Evolutionary conservation across 2,888 invertebrate species (phyloP), one percentile per base, ranked within the genome.

Genomic region (Idaea dimidiata): DNA sequence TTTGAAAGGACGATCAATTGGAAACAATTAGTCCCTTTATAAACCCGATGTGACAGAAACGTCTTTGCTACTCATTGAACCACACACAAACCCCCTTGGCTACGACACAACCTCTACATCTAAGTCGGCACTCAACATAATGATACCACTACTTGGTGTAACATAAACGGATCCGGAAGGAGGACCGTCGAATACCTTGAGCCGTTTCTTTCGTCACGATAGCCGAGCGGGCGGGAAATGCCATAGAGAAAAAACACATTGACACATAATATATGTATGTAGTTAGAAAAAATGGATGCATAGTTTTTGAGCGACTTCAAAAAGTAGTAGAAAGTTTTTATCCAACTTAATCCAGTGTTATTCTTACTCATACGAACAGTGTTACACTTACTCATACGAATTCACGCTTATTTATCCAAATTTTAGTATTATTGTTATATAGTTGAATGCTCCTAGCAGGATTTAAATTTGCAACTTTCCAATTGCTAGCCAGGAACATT

Each of bases 181-280:
- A 74, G 77, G 80, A 73, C 72, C 76, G 71, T 71, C 70, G 81
- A 88, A 88, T 93, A 93, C 93, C 93, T 93, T 93, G 84, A 89
- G 87, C 82, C 87, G 91, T 81, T 84, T 92, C 94, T 94, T 90
- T 88, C 94, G 94, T 72, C 80, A 94, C 95, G 95, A 93, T 88
- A 91, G 92, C 91, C 92, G 92, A 93, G 92, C 91, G 89, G 91
- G 93, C 91, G 94, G 93, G 93, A 92, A 93, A 93, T 94, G 94
- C 95, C 95, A 95, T 93, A 94, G 89, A 94, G 94, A 95, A 94
- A 94, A 94, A 94, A 94, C 93, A 94, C 93, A 94, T 92, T 94
- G 91, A 94, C 93, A 93, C 93, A 80, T 78, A 93, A 56, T 56
- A 56, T 56, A 56, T 17, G 18, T 56, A 56, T 17, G 18, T 93